A percentile compares a stretch with the other conserved stretches of the same genome.
Evolutionary conservation across 2,797 vertebrate species (phyloP).

Genomic region (Malacoraja senta): DNA sequence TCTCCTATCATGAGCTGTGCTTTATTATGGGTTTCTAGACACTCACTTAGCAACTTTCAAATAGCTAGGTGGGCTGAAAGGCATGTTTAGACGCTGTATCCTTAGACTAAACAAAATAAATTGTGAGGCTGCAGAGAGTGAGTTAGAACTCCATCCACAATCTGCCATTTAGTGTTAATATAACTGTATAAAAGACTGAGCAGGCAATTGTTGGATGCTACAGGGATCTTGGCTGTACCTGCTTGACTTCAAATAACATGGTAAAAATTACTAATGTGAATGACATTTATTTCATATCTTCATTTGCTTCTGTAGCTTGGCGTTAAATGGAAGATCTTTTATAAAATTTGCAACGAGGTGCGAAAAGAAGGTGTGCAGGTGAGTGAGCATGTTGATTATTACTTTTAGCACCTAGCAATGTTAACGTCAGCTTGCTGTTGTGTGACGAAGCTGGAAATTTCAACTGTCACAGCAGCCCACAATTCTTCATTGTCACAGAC

Average conservation of each 20-base stretch:
- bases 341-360: constrained; percentile 55
- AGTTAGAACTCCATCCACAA: not conserved
- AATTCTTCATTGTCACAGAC: not conserved
- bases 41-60: not conserved
- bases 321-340: constrained; percentile 54
- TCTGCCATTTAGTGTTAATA: not conserved
- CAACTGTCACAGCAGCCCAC: not conserved
- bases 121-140: not conserved
- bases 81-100: no score
- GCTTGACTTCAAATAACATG: not conserved
- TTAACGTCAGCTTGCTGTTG: not conserved
- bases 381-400: constrained; percentile 30
- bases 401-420: not conserved
- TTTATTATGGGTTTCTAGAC: not conserved
- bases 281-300: not conserved
- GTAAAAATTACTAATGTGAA: not conserved
- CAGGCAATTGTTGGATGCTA: not conserved
- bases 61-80: not conserved
- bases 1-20: not conserved
- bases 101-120: no score
- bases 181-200: not conserved
- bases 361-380: constrained; percentile 66
- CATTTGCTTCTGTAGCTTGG: constrained; percentile 58
- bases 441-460: not conserved
- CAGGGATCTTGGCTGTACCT: not conserved